Conservation (phyloP, 2,113 vertebrate species). For the Gnathonemus longibarbis region DNA sequence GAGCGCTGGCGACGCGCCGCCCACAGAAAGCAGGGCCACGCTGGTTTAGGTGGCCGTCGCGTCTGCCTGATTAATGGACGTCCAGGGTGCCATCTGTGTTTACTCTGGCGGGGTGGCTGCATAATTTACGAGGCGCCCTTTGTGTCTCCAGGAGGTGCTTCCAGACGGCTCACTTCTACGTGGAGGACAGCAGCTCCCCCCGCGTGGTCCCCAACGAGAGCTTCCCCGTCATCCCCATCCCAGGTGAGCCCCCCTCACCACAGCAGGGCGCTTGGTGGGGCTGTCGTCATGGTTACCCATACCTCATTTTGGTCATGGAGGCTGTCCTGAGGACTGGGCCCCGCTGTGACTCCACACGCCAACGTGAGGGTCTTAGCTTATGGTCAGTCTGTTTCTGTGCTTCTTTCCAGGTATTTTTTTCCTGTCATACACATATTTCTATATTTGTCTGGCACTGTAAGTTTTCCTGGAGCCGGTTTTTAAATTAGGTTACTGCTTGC, state of each 20-base stretch:
- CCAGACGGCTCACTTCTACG: slow-evolving; percentile 89
- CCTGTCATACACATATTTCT: neutral
- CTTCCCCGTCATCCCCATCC: slow-evolving; percentile 79
- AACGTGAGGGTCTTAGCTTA: neutral
- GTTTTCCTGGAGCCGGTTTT: neutral
- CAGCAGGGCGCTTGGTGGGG: neutral
- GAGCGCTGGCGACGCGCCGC: neutral
- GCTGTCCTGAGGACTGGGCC: neutral
- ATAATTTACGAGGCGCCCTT: slow-evolving; percentile 21
- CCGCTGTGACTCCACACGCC: neutral
- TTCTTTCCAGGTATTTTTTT: neutral
- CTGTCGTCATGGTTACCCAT: neutral
- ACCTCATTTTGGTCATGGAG: neutral
- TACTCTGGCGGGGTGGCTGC: slow-evolving; percentile 24
- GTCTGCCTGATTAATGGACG: slow-evolving; percentile 24
- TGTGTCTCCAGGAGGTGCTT: slow-evolving; percentile 77
- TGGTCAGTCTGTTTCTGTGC: neutral
- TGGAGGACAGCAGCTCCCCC: slow-evolving; percentile 84
- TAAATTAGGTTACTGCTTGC: neutral
- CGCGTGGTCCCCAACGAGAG: slow-evolving; percentile 83
- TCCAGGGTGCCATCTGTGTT: slow-evolving; percentile 23
- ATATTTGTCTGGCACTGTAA: neutral
- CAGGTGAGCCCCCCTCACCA: slow-evolving; percentile 64
- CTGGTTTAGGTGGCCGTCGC: neutral
- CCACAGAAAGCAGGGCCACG: neutral